Percentiles rank a stretch among this genome's conserved stretches.
Conservation (phyloP, 2,797 vertebrate species). For the Mus minutoides region DNA sequence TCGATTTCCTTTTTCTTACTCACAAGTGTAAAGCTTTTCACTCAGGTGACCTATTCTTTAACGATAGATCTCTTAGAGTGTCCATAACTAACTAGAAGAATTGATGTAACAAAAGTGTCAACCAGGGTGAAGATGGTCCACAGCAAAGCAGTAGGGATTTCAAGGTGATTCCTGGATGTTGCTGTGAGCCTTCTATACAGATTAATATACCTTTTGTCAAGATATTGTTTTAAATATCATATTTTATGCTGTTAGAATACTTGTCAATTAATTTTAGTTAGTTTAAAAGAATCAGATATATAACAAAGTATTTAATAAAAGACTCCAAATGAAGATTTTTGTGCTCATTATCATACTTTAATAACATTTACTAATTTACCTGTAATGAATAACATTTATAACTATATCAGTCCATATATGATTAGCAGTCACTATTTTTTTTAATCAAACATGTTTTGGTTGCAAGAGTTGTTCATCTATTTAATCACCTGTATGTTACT, state of each 20-base stretch:
- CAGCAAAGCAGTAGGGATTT: not conserved
- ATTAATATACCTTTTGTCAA: not conserved
- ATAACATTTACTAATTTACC: not conserved
- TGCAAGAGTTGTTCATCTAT: not conserved
- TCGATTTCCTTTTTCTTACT: conserved; percentile 11
- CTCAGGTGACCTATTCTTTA: not conserved
- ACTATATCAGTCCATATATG: not conserved
- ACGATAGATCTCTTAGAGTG: not conserved
- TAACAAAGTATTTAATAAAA: conserved; percentile 19
- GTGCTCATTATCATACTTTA: not conserved
- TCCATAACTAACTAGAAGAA: not conserved
- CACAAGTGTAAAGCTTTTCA: not conserved
- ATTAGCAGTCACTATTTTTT: not conserved
- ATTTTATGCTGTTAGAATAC: not conserved
- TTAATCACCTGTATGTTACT: not conserved
- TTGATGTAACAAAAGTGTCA: not conserved
- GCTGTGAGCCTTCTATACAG: not conserved
- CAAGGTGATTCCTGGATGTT: not conserved
- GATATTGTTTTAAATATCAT: not conserved
- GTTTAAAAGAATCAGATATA: conserved; percentile 26
- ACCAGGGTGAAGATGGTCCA: not conserved
- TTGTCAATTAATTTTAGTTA: conserved; percentile 14
- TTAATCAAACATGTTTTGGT: not conserved
- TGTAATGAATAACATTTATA: not conserved
- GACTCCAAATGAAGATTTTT: not conserved